Evolutionary conservation across 2,113 vertebrate species (phyloP).

Genomic region (Lasiurus cinereus): DNA sequence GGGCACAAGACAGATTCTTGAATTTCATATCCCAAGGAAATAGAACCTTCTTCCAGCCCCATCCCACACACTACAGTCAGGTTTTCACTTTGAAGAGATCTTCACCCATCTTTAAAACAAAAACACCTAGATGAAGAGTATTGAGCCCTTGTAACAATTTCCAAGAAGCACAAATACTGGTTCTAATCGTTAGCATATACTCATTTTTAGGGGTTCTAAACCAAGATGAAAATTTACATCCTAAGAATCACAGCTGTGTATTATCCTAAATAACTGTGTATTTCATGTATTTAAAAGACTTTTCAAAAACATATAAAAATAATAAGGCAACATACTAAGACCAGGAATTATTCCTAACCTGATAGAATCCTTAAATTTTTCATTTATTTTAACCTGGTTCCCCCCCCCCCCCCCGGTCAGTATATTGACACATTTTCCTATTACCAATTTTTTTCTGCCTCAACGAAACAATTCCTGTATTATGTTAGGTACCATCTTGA

Average conservation of each 20-base stretch:
- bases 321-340: neutral
- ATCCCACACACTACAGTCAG: neutral
- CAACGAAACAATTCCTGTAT: conserved; percentile 8
- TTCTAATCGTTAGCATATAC: neutral
- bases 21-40: neutral
- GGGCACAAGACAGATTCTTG: neutral
- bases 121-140: neutral
- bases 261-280: neutral
- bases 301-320: neutral
- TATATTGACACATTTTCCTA: conserved; percentile 8
- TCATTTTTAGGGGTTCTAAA: conserved; percentile 12
- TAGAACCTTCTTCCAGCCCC: neutral
- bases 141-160: neutral
- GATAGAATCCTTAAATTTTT: neutral
- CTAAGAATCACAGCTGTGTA: neutral
- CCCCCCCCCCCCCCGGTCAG: neutral
- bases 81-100: neutral
- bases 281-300: neutral
- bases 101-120: neutral
- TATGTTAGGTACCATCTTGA: neutral
- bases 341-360: neutral
- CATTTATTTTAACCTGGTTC: neutral
- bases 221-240: neutral
- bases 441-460: neutral
- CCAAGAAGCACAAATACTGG: neutral